Base-by-base conservation (phyloP, 2,888 invertebrate genomes). In the Cryptophagus acutangulus region DNA sequence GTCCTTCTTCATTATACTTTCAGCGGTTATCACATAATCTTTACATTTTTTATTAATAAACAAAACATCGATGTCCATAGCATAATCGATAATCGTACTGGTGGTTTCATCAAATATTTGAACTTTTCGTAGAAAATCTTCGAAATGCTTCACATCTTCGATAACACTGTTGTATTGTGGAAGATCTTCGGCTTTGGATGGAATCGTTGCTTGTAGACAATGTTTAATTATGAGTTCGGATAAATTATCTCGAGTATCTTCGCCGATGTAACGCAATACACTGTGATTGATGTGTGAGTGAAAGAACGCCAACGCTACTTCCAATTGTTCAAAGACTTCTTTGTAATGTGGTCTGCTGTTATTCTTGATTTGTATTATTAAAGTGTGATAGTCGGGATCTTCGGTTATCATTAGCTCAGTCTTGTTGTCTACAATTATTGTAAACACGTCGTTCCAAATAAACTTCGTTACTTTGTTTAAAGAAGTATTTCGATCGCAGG, bases 11-110 rank as follows among this genome's bases (percentile, higher is more conserved):
- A 91, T 87, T 31, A 91, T 79, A 43, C 68, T 71, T 24, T 82
- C 73, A 0, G 90, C 87, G 35, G 72, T 74, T 40, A 78, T 76
- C 39, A 87, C 65, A 47, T 87, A 81, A 49, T 81, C 77, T 55
- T 81, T 77, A 51, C 85, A 84, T 37, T 85, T 81, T 57, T 85
- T 86, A 58, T 84, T 79, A 18, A 86, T 81, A 66, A 87, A 90
- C 18, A 87, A 69, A 3, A 77, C 71, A 61, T 89, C 85, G 41
- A 89, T 78, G 63, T 87, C 81, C 16, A 78, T 74, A 1, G 83
- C 77, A 61, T 86, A 90, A 25, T 82, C 75, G 1, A 80, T 64
- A 35, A 91, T 72, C 1, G 80, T 75, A 17, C 71, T 65, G 45
- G 78, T 74, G 1, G 73, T 67, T 10, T 72, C 63, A 1, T 72